Conservation (phyloP, 2,113 vertebrate genomes). For the Mionectes macconnelli region DNA sequence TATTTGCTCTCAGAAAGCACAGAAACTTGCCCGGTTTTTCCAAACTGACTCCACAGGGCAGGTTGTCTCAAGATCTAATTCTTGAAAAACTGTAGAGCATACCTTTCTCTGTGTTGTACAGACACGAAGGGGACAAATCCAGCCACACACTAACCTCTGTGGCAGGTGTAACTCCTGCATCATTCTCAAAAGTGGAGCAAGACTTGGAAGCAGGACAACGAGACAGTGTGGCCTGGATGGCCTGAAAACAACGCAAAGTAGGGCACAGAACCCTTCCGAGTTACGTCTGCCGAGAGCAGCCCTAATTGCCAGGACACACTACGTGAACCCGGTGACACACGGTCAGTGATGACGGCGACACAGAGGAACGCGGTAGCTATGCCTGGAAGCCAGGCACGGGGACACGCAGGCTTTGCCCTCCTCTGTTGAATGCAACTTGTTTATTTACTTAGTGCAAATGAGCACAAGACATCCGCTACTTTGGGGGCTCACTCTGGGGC, state of each 20-base stretch:
- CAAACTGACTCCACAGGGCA: background rate
- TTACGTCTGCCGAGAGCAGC: background rate
- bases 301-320: background rate
- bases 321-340: rapidly evolving
- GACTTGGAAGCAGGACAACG: background rate
- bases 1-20: background rate
- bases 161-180: background rate
- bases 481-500: background rate
- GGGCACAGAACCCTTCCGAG: background rate
- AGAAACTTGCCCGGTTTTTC: background rate
- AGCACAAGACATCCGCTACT: background rate
- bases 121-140: background rate
- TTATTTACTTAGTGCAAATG: background rate
- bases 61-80: background rate
- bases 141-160: background rate
- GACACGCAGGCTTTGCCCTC: background rate
- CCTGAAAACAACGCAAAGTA: background rate
- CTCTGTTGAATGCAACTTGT: rapidly evolving
- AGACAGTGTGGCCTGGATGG: background rate
- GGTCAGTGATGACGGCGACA: background rate
- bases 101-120: background rate
- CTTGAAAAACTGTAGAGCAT: background rate
- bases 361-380: background rate
- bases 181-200: background rate
- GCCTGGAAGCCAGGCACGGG: background rate